Evolutionary conservation across 1,140 invertebrate genomes (phyloP).

Genomic region (Vanessa tameamea): DNA sequence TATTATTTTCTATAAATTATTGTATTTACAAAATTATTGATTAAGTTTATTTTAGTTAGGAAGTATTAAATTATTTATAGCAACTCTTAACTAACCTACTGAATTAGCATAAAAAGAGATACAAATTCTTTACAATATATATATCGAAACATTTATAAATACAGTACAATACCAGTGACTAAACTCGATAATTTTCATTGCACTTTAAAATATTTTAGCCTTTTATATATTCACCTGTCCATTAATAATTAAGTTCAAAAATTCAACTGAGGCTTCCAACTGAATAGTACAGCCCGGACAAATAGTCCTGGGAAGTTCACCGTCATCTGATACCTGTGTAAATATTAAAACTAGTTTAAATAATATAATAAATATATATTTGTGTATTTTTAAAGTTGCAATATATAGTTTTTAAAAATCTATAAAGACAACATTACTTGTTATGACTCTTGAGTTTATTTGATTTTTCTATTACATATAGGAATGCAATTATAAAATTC

Average conservation of each 20-base stretch:
- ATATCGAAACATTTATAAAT: too few species aligned
- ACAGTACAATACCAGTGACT: neutral
- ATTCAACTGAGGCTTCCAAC: slow-evolving; percentile 86
- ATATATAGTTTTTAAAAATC: too few species aligned
- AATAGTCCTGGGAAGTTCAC: slow-evolving; percentile 85
- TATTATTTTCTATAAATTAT: slow-evolving; percentile 64
- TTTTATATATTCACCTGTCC: slow-evolving; percentile 80
- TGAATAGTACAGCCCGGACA: slow-evolving; percentile 89
- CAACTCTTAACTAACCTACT: too few species aligned
- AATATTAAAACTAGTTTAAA: neutral
- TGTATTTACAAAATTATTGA: slow-evolving; percentile 5
- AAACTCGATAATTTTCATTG: neutral
- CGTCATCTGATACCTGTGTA: slow-evolving; percentile 84
- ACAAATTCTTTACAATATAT: too few species aligned
- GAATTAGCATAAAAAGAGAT: too few species aligned
- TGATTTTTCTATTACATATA: too few species aligned
- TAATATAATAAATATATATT: too few species aligned
- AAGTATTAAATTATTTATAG: too few species aligned
- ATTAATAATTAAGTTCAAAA: slow-evolving; percentile 85
- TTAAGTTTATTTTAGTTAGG: neutral
- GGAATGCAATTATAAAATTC: neutral
- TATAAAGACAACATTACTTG: too few species aligned
- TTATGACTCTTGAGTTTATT: too few species aligned
- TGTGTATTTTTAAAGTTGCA: too few species aligned
- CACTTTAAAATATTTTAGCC: neutral